Conservation (phyloP, 37 sponge, comb jelly and placozoan species). For the Tethya wilhelma region DNA sequence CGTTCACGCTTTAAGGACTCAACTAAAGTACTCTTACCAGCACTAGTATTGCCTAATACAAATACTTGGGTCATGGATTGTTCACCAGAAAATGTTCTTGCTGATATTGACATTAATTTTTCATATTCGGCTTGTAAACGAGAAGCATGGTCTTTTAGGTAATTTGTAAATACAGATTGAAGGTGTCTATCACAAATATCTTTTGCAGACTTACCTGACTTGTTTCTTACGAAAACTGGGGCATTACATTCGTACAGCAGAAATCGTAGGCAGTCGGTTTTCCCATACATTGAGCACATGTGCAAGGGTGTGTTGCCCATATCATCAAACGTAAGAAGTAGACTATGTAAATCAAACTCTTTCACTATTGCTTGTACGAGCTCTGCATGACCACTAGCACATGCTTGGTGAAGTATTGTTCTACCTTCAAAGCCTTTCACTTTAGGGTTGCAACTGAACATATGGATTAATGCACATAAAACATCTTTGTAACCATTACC, state of each 20-base stretch:
- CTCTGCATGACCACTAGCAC: not conserved
- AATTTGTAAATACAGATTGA: not conserved
- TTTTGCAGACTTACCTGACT: conserved; percentile 9
- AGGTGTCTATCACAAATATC: not conserved
- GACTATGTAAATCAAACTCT: no score
- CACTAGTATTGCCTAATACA: conserved; percentile 43
- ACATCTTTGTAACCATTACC: no score
- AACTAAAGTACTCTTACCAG: conserved; percentile 66
- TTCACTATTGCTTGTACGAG: not conserved
- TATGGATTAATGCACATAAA: no score
- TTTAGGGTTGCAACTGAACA: no score
- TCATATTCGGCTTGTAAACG: not conserved
- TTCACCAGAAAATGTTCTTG: not conserved
- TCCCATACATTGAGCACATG: not conserved
- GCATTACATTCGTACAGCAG: conserved; percentile 10
- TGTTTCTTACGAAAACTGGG: conserved; percentile 23
- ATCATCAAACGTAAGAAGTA: no score
- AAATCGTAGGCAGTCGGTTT: not conserved
- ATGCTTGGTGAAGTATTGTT: conserved; percentile 24
- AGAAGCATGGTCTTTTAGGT: not conserved
- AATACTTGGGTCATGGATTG: not conserved
- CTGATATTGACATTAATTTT: not conserved
- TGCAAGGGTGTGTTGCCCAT: conserved; percentile 23
- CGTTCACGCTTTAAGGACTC: conserved; percentile 32
- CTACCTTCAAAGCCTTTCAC: no score